Evolutionary conservation across 2,888 invertebrate genomes (phyloP).

Genomic region (Hirtodrosophila trivittata): DNA sequence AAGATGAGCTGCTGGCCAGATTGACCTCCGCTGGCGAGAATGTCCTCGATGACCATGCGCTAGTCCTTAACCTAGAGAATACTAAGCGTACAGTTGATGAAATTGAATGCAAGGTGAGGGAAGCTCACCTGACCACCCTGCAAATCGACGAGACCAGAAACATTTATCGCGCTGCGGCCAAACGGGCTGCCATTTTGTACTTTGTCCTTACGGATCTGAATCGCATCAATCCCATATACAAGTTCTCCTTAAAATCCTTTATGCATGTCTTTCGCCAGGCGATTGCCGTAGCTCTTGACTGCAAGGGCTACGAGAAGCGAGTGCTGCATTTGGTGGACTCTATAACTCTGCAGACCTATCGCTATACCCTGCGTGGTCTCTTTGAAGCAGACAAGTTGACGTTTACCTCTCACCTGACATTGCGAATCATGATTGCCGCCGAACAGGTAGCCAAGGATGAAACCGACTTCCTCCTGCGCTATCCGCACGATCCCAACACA

Average conservation of each 20-base stretch:
- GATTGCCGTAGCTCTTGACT: constrained; percentile 88
- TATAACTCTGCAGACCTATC: constrained; percentile 93
- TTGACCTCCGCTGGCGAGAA: constrained; percentile 96
- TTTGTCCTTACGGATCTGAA: constrained; percentile 96
- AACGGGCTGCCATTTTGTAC: constrained; percentile 94
- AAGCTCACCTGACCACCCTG: constrained; percentile 93
- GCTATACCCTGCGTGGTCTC: constrained; percentile 94
- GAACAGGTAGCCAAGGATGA: constrained; percentile 89
- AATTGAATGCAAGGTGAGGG: constrained; percentile 93
- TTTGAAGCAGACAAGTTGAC: constrained; percentile 97
- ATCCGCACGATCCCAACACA: constrained; percentile 89
- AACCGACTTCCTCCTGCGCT: constrained; percentile 94
- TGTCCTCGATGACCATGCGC: constrained; percentile 94
- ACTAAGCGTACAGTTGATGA: constrained; percentile 97
- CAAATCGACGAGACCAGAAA: constrained; percentile 97
- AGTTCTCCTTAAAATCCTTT: constrained; percentile 97
- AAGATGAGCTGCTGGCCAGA: constrained; percentile 94
- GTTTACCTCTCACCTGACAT: constrained; percentile 93
- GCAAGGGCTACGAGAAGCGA: constrained; percentile 88
- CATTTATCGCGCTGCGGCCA: constrained; percentile 93
- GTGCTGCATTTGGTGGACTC: constrained; percentile 92
- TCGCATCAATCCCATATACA: constrained; percentile 97
- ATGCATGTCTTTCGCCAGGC: constrained; percentile 96
- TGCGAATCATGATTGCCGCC: constrained; percentile 85
- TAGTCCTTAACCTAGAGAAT: constrained; percentile 96